A percentile compares a stretch with the other conserved stretches of the same genome.
Evolutionary conservation across 2,888 invertebrate species (phyloP).

Genomic region (Xanthorhoe spadicearia): DNA sequence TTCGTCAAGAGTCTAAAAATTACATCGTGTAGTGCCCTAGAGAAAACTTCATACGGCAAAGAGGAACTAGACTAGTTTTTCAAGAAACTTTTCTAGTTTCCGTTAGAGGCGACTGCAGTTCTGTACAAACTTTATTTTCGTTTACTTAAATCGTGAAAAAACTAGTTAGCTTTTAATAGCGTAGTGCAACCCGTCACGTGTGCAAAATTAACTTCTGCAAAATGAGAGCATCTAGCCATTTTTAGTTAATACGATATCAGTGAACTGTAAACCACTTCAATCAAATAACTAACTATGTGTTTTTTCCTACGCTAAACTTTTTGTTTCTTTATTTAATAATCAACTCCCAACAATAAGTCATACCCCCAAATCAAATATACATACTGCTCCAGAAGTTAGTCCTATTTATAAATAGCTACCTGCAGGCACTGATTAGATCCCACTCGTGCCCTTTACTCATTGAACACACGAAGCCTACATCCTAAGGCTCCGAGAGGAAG

Average conservation of each 20-base stretch:
- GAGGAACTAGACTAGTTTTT: slow-evolving; percentile 30
- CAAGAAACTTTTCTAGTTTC: slow-evolving; percentile 17
- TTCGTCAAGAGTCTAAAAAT: slow-evolving; percentile 27
- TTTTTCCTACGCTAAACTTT: no score
- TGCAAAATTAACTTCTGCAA: no score
- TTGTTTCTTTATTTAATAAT: no score
- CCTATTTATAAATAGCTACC: slow-evolving; percentile 25
- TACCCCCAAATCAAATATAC: no score
- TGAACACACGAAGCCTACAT: slow-evolving; percentile 23
- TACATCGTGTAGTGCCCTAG: slow-evolving; percentile 14
- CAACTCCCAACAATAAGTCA: no score
- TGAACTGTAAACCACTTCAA: no score
- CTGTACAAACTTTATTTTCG: slow-evolving; percentile 4
- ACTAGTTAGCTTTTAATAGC: no score
- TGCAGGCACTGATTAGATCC: slow-evolving; percentile 34
- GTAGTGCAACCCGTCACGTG: no score
- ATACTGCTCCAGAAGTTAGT: no score
- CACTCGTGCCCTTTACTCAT: slow-evolving; percentile 17
- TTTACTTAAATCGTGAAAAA: not conserved
- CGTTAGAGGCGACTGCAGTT: slow-evolving; percentile 4
- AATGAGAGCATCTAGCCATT: no score
- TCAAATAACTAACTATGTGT: no score
- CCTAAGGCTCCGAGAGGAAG: slow-evolving; percentile 46
- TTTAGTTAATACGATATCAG: no score
- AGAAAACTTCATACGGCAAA: slow-evolving; percentile 28